phyloP scores from a whole-genome alignment of 2,888 invertebrate genomes.

The Drosophila birchii region DNA sequence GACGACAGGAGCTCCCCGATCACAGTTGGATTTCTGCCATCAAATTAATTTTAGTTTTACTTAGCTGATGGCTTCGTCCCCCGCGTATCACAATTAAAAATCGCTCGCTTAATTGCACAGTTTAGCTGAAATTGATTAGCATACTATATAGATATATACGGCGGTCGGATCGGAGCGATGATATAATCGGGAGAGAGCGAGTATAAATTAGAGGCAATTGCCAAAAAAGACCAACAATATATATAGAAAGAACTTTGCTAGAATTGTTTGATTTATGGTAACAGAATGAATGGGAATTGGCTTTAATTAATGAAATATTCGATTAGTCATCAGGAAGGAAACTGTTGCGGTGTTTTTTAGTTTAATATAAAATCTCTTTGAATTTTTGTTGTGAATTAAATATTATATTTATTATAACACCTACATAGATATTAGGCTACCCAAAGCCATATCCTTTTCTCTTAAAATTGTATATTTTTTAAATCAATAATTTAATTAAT shows the following conservation, averaged over 20 bases:
- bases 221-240: too few species aligned
- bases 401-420: background rate
- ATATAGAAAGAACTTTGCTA: background rate
- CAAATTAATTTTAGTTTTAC: slow-evolving; percentile 33
- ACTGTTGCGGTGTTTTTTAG: background rate
- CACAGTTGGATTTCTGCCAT: slow-evolving; percentile 18
- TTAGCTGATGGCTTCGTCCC: slow-evolving; percentile 34
- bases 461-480: background rate
- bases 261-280: slow-evolving; percentile 40
- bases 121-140: slow-evolving; percentile 40
- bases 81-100: slow-evolving; percentile 46
- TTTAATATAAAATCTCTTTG: background rate
- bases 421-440: background rate
- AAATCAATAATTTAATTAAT: too few species aligned
- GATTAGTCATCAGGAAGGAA: slow-evolving; percentile 3
- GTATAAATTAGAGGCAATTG: slow-evolving; percentile 23
- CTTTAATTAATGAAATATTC: slow-evolving; percentile 9
- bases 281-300: slow-evolving; percentile 5
- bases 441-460: background rate
- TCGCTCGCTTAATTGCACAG: slow-evolving; percentile 41
- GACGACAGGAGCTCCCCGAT: slow-evolving; percentile 28
- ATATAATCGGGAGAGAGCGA: slow-evolving; percentile 32
- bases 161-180: slow-evolving; percentile 19
- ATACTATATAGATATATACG: slow-evolving; percentile 1
- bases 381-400: background rate